Conservation (phyloP, 2,888 invertebrate species). For the Coelinius sp. region DNA sequence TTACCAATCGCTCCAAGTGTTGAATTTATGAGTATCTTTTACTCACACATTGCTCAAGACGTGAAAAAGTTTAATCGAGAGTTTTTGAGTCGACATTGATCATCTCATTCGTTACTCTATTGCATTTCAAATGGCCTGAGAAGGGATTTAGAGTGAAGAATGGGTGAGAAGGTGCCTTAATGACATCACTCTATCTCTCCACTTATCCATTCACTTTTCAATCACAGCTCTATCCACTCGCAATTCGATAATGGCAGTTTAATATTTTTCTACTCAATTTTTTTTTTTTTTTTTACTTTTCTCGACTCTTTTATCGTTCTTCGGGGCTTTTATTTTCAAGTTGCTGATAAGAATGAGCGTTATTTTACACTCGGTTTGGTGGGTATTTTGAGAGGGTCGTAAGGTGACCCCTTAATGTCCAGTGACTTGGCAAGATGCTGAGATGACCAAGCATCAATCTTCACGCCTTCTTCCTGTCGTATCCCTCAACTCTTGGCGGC, state of each 20-base stretch:
- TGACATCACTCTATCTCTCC: background rate
- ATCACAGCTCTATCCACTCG: background rate
- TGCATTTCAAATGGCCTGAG: background rate
- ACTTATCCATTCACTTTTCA: slow-evolving; percentile 5
- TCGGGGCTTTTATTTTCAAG: background rate
- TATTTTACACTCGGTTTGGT: slow-evolving; percentile 12
- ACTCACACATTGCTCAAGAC: background rate
- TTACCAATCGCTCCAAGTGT: background rate
- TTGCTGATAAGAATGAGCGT: slow-evolving; percentile 2
- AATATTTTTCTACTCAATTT: background rate
- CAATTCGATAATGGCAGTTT: slow-evolving; percentile 5
- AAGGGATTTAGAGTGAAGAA: background rate
- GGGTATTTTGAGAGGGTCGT: slow-evolving; percentile 6
- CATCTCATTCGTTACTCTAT: background rate
- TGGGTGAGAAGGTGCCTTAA: background rate
- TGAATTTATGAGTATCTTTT: background rate
- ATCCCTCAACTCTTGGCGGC: background rate
- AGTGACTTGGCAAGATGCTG: slow-evolving; percentile 63
- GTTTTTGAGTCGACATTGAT: background rate
- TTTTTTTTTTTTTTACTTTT: background rate
- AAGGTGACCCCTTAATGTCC: slow-evolving; percentile 60
- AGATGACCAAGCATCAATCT: slow-evolving; percentile 65
- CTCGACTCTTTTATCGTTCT: too few species aligned
- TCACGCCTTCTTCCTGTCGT: slow-evolving; percentile 52
- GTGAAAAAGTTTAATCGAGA: background rate